These are phyloP conservation scores for Rhagoletis zephyria DNA, from an alignment of 1,140 invertebrate genomes.

Conservation along the genomic window DNA sequence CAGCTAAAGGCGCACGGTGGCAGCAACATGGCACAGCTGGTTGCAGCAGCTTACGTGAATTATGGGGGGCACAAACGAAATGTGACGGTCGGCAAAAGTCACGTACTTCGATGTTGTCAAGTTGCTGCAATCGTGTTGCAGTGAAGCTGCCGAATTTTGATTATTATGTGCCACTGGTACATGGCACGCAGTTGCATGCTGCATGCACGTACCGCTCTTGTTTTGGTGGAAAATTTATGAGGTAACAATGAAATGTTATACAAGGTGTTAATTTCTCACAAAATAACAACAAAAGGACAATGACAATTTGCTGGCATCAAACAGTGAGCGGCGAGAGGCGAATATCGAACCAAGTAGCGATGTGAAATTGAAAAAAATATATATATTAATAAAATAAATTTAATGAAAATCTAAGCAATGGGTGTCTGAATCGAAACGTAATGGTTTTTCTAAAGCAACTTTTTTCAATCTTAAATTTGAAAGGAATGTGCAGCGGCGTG, in stretches of 20 bases:
- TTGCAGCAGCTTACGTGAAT: conserved; percentile 15
- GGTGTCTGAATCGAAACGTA: too few species aligned
- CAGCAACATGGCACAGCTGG: not conserved
- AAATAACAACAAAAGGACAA: not conserved
- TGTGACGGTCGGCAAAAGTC: not conserved
- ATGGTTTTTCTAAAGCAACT: too few species aligned
- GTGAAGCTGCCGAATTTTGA: conserved; percentile 38
- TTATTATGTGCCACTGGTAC: not conserved
- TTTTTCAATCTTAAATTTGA: too few species aligned
- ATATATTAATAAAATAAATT: too few species aligned
- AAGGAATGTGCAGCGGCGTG: not conserved
- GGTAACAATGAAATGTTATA: conserved; percentile 35
- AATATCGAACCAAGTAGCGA: not conserved
- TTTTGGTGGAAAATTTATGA: conserved; percentile 48
- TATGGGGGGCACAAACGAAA: not conserved
- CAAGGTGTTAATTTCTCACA: conserved; percentile 47
- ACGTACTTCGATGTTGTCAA: not conserved
- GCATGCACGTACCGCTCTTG: not conserved
- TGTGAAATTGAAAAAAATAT: too few species aligned
- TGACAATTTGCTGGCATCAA: conserved; percentile 1
- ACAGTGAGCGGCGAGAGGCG: not conserved
- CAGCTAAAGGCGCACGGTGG: not conserved
- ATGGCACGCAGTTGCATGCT: not conserved
- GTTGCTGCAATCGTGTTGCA: not conserved
- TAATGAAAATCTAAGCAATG: too few species aligned